These are phyloP conservation scores for Etheostoma spectabile DNA, from an alignment of 2,113 vertebrate genomes.

Conservation along the genomic window DNA sequence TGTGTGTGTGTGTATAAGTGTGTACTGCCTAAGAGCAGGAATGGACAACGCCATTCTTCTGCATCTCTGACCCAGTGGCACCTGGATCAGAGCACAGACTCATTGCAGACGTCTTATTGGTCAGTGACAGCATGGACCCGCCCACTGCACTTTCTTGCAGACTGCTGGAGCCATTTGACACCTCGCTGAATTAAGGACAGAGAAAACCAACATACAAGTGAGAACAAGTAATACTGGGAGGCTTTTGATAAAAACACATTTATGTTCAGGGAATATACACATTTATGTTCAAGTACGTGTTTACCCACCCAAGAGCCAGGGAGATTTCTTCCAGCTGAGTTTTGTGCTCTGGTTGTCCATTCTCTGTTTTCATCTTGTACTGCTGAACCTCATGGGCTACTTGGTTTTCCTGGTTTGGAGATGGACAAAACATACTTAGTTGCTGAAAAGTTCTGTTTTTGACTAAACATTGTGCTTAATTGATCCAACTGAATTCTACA, in stretches of 20 bases:
- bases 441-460: not conserved
- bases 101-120: conserved; percentile 90
- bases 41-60: conserved; percentile 89
- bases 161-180: conserved; percentile 92
- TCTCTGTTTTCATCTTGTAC: conserved; percentile 94
- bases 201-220: not conserved
- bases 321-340: conserved; percentile 90
- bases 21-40: conserved; percentile 85
- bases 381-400: conserved; percentile 92
- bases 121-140: conserved; percentile 88
- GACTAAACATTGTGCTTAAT: not conserved
- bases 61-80: conserved; percentile 86
- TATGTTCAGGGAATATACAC: not conserved
- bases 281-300: not conserved
- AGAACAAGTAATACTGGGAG: not conserved
- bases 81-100: conserved; percentile 89
- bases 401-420: conserved; percentile 90
- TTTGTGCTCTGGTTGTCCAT: conserved; percentile 93
- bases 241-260: not conserved
- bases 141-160: conserved; percentile 86
- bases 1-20: conserved; percentile 42
- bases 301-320: conserved; percentile 90
- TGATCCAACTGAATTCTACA: not conserved
- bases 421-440: conserved; percentile 16
- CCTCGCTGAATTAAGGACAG: conserved; percentile 83